Conservation (phyloP, 37 sponge, comb jelly and placozoan species). For the Agelas oroides region DNA sequence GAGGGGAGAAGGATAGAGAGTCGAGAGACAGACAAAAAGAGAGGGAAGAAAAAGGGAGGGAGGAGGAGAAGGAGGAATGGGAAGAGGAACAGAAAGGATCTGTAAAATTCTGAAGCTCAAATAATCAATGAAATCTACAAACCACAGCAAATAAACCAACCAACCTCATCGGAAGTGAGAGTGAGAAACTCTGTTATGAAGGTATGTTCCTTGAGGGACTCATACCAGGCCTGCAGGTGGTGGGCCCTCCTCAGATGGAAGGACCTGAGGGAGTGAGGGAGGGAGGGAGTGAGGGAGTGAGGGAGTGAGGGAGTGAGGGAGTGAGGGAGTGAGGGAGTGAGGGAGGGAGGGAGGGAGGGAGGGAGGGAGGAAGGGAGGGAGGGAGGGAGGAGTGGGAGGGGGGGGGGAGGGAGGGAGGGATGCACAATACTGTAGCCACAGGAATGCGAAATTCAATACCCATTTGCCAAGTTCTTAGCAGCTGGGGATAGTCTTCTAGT, state of each 20-base stretch:
- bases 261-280: conserved; percentile 16
- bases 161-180: conserved; percentile 54
- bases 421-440: neutral
- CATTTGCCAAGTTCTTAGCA: too few relatives aligned
- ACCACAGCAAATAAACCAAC: too few relatives aligned
- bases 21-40: too few relatives aligned
- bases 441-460: too few relatives aligned
- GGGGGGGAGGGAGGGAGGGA: conserved; percentile 3
- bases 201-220: conserved; percentile 48
- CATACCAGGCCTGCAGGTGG: conserved; percentile 43
- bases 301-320: neutral
- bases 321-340: neutral
- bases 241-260: conserved; percentile 30
- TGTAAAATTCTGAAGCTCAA: too few relatives aligned
- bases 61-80: too few relatives aligned
- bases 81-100: too few relatives aligned
- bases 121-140: too few relatives aligned
- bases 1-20: too few relatives aligned
- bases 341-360: conserved; percentile 3
- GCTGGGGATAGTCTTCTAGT: too few relatives aligned
- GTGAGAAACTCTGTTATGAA: conserved; percentile 64
- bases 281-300: neutral
- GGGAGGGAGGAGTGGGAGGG: neutral
- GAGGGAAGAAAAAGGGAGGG: too few relatives aligned
- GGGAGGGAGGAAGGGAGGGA: conserved; percentile 2